Evolutionary conservation across 1,140 invertebrate species (phyloP), one percentile per base, ranked within the genome.

Genomic region (Aphelenchoides avenae): DNA sequence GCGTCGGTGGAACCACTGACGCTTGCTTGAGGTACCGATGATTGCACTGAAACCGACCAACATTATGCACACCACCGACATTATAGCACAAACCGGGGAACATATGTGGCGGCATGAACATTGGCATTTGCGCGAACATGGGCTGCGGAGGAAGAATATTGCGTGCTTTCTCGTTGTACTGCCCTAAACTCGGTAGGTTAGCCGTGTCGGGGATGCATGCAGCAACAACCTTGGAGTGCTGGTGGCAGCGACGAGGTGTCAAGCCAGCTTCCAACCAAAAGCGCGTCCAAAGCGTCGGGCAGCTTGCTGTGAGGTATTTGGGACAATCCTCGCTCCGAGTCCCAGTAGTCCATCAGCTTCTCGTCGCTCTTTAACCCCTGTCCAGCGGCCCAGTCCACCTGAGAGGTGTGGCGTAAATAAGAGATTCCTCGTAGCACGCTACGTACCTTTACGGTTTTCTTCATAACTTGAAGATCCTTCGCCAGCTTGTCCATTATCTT

Each of bases 321-420:
- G 26, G 46, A 39, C 54, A 42, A 65, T 0, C 65, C 65, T 9
- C 31, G 43, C 1, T 70, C 52, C 2, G n/a, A 7, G 37, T 67
- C 53, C 65, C 65, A 67, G 30, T 68, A 66, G 15, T 59, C 52
- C 51, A 57, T 54, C 31, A 67, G 46, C 22, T 47, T 31, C 13
- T 51, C 33, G 7, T 68, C 43, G 13, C 66, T 48, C 43, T 64
- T 47, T 20, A 67, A 13, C 1, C 65, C 50, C 11, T 39, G 33
- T 18, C 70, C 53, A 15, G 57, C 52, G 24, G 65, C 65, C 65
- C 65, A 67, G 13, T 24, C 34, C 11, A 70, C 24, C 66, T 64
- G 24, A n/a, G 52, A 51, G 60, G n/a, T 48, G 34, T 13, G 13
- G 37, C n/a, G 24, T 2, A 60, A 36, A 36, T 36, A 36, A 36